Evolutionary conservation across 2,888 invertebrate species (phyloP), one percentile per base, ranked within the genome.

Genomic region (Tanytarsus gracilentus): DNA sequence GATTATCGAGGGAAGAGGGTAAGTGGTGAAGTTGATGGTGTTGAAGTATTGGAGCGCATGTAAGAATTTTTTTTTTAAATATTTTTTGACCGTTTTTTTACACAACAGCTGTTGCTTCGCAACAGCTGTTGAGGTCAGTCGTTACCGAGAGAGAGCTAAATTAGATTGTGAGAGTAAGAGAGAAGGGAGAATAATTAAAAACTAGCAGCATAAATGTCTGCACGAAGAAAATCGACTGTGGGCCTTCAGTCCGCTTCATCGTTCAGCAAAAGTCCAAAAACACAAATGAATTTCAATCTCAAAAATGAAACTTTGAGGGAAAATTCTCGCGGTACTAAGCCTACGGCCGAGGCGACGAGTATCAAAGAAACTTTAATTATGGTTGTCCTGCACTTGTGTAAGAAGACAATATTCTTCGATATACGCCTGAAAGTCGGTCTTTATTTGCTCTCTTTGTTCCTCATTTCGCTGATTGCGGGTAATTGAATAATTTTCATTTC

Each of bases 331-430:
- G 91, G 88, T 62, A 90, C 85, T 21, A 83, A 85, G 72, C 91
- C 93, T 3, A 86, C 93, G 3, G 82, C 90, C 27, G 85, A 86
- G 63, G 92, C 92, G 16, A 83, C 87, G 8, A 85, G 91, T 26
- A 78, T 95, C 44, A 79, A 83, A 65, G 87, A 92, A 75, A 83
- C 93, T 61, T 75, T 93, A 39, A 76, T 86, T 27, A 81, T 90
- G 72, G 85, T 93, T 79, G 76, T 93, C 44, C 79, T 95, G 72
- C 88, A 90, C 70, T 72, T 90, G 62, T 95, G 94, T 75, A 88
- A 90, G 72, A 92, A 88, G 74, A 81, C 88, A 9, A 78, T 96
- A 62, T 88, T 95, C 71, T 85, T 89, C 67, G 87, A 93, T 69
- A 86, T 86, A 25, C 84, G 85, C 70, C 80, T 88, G 62, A 92